Percentiles rank a stretch among this genome's conserved stretches.
Evolutionary conservation across 2,797 vertebrate species (phyloP).

Genomic region (Megaceryle alcyon): DNA sequence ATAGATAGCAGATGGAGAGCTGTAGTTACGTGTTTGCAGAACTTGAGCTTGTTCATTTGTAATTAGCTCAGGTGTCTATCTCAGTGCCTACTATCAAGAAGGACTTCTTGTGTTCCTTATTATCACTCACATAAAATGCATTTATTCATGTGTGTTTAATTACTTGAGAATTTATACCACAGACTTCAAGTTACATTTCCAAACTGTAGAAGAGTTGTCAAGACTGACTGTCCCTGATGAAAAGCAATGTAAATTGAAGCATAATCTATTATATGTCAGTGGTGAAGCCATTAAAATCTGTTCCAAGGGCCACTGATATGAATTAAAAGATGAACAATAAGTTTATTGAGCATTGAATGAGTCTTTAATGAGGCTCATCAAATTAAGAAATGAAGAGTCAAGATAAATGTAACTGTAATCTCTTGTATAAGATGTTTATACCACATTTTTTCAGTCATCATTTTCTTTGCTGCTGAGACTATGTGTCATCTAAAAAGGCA

Average conservation of each 20-base stretch:
- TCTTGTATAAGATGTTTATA: slow-evolving; percentile 69
- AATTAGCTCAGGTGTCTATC: neutral
- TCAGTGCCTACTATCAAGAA: neutral
- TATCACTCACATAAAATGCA: neutral
- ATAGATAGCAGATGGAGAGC: neutral
- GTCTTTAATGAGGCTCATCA: neutral
- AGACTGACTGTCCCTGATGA: slow-evolving; percentile 19
- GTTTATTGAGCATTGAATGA: slow-evolving; percentile 9
- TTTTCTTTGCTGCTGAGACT: slow-evolving; percentile 38
- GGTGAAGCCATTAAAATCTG: neutral
- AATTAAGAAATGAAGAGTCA: slow-evolving; percentile 39
- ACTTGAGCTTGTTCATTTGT: neutral
- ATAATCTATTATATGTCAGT: neutral
- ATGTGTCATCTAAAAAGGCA: slow-evolving; percentile 7
- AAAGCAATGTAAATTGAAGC: slow-evolving; percentile 5
- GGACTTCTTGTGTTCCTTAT: neutral
- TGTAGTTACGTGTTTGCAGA: neutral
- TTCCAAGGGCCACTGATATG: neutral
- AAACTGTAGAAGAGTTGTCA: neutral
- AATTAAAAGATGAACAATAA: neutral
- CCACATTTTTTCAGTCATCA: slow-evolving; percentile 46
- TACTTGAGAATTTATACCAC: neutral
- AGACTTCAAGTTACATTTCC: slow-evolving; percentile 16
- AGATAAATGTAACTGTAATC: slow-evolving; percentile 50
- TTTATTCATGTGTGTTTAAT: neutral